Evolutionary conservation across 2,888 invertebrate species (phyloP), one percentile per base, ranked within the genome.

Genomic region (Erebia palarica): DNA sequence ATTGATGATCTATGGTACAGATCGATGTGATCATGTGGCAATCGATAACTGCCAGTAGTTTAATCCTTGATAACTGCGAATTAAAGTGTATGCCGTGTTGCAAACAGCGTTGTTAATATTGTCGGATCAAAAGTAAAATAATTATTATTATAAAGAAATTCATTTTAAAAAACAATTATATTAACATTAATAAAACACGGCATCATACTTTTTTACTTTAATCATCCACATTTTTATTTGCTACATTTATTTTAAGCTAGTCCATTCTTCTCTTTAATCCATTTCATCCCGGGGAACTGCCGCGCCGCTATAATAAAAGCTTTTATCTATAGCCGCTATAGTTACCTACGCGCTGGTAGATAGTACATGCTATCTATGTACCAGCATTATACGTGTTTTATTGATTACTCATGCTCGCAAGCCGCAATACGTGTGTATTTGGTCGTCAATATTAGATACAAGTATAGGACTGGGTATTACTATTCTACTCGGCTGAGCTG

Each of bases 1-100:
- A 72, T 79, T 70, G 71, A 75, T 77, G 88, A 89, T 90, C 88
- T 90, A 90, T 87, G 87, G 87, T 80, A 72, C 74, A 76, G 86
- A 89, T 91, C 91, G 86, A 90, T 91, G 80, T 61, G 67, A 69
- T 75, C 10, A 21, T 9, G 9, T 14, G 59, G 59, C 47, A 84
- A 89, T 87, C 86, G 84, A 87, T 86, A 57, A n/a, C n/a, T n/a
- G n/a, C n/a, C n/a, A n/a, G n/a, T n/a, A n/a, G n/a, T n/a, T n/a
- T n/a, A n/a, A n/a, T n/a, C n/a, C n/a, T n/a, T n/a, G n/a, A n/a
- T n/a, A n/a, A n/a, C 27, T 27, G 27, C 27, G 27, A 4, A 27
- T 27, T 3, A 3, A 27, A 3, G 27, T 27, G 27, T 27, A 27
- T 27, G 27, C 3, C 27, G 3, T 27, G 27, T 27, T 27, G 27